Evolutionary conservation across 2,888 invertebrate species (phyloP).

Genomic region (Phaonia tiefii): DNA sequence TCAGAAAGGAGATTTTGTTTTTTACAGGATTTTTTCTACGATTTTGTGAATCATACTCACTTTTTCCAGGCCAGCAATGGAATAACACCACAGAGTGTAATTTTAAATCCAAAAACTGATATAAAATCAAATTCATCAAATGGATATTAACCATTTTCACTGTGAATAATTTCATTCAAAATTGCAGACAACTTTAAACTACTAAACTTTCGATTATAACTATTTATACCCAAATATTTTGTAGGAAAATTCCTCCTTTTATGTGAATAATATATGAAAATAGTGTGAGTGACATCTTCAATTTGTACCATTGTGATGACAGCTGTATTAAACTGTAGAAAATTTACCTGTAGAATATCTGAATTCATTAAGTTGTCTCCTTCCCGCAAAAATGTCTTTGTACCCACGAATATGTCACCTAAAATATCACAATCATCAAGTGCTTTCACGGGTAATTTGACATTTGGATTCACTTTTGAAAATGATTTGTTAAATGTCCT

Average conservation of each 20-base stretch:
- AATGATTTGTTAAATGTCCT: constrained; percentile 34
- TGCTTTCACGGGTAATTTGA: constrained; percentile 12
- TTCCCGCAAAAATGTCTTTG: no score
- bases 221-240: constrained; percentile 35
- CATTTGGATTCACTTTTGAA: constrained; percentile 10
- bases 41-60: no score
- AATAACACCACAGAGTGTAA: constrained; percentile 72
- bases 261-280: no score
- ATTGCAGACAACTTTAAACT: background rate
- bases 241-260: no score
- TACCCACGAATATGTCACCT: no score
- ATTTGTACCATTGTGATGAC: constrained; percentile 21
- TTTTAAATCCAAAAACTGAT: constrained; percentile 72
- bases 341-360: no score
- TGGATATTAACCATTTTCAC: constrained; percentile 61
- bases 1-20: no score
- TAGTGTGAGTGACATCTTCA: constrained; percentile 8
- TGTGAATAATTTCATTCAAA: background rate
- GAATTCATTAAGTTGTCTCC: no score
- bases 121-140: constrained; percentile 73
- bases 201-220: background rate
- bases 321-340: no score
- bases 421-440: background rate
- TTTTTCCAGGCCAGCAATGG: constrained; percentile 74
- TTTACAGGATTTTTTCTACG: no score